Percentiles rank a stretch among this genome's conserved stretches.
Evolutionary conservation across 23 tunicate genomes (phyloP).

Genomic region (Phallusia fumigata): DNA sequence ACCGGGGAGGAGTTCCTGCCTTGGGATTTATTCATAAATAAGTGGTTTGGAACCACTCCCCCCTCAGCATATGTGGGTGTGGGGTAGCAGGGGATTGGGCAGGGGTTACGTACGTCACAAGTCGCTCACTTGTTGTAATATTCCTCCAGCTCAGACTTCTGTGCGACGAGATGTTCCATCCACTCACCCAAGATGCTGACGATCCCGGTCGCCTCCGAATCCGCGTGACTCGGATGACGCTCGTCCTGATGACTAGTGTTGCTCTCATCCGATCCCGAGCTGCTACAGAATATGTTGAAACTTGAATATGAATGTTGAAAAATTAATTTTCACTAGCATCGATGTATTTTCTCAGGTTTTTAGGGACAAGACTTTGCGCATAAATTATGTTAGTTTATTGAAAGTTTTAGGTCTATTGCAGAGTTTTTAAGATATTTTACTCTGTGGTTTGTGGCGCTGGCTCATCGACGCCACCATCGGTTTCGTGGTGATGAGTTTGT

Average conservation of each 20-base stretch:
- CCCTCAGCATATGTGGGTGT: too few relatives aligned
- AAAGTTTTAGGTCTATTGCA: too few relatives aligned
- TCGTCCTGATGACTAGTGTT: conserved; percentile 5
- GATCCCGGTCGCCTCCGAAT: conserved; percentile 28
- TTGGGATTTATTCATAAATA: too few relatives aligned
- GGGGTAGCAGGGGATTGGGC: neutral
- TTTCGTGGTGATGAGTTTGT: neutral
- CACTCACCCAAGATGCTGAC: conserved; percentile 66
- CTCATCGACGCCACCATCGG: neutral
- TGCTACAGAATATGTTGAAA: neutral
- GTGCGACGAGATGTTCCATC: conserved; percentile 81
- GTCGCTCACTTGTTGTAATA: conserved; percentile 69
- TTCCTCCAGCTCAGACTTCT: conserved; percentile 78
- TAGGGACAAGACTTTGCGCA: too few relatives aligned
- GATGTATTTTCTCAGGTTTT: too few relatives aligned
- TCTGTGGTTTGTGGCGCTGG: neutral
- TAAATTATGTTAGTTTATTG: too few relatives aligned
- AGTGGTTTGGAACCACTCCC: too few relatives aligned
- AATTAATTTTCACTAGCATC: too few relatives aligned
- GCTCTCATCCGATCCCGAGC: conserved; percentile 8
- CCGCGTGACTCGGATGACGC: conserved; percentile 2
- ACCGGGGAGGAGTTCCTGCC: too few relatives aligned
- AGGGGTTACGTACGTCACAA: neutral
- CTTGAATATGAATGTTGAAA: too few relatives aligned
- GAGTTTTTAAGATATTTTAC: too few relatives aligned